Conservation (phyloP, 2,797 vertebrate genomes). For the Epinephelus malabaricus region DNA sequence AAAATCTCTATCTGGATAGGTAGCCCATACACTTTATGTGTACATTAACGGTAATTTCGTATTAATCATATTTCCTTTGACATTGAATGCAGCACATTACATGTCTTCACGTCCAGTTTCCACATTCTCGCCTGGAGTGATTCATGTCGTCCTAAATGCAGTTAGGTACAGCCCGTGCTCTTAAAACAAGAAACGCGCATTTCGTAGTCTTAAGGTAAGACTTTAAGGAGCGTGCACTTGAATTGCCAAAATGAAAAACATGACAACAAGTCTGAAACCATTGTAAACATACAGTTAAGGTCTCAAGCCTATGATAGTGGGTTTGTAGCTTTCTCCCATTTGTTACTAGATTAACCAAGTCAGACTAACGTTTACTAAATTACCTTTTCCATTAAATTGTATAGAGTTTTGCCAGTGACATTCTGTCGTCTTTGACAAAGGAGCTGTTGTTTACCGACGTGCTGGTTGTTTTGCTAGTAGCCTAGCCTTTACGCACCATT, state of each 20-base stretch:
- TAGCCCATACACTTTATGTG: too few relatives aligned
- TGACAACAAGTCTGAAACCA: constrained; percentile 5
- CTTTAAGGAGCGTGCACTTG: not conserved
- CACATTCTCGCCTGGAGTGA: constrained; percentile 39
- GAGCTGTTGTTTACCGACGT: not conserved
- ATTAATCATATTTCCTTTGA: not conserved
- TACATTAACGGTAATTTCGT: accelerated
- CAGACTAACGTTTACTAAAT: not conserved
- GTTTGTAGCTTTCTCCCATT: not conserved
- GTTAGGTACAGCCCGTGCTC: not conserved
- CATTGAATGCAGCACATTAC: constrained; percentile 24
- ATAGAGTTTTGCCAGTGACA: accelerated
- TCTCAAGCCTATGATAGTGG: not conserved
- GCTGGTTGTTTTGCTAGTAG: constrained; percentile 26
- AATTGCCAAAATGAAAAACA: not conserved
- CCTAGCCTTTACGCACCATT: constrained; percentile 18
- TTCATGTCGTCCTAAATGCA: constrained; percentile 17
- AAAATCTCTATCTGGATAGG: too few relatives aligned
- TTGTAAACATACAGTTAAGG: not conserved
- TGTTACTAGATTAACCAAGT: not conserved
- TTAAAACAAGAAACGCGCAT: not conserved
- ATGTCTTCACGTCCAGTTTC: constrained; percentile 29
- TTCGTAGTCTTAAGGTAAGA: constrained; percentile 51
- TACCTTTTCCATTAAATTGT: not conserved
- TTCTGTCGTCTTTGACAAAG: not conserved